Evolutionary conservation across 2,113 vertebrate genomes (phyloP), one percentile per base, ranked within the genome.

Genomic region (Heterotis niloticus): DNA sequence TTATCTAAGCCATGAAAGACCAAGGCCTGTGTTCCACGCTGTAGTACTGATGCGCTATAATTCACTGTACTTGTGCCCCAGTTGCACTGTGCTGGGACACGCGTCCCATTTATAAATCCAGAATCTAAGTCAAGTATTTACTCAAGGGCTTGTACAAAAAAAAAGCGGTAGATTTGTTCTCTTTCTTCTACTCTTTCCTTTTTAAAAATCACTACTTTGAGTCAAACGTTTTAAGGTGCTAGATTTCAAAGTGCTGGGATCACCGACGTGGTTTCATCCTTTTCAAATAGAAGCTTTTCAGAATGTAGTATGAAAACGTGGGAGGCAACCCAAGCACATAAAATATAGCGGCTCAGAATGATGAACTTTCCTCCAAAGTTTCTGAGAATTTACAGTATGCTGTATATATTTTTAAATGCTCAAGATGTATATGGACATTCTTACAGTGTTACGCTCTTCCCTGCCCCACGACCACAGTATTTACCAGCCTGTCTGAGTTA

Each of bases 331-430:
- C 34, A 69, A 78, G 77, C 77, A 78, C 67, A 70, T 70, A 51
- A 59, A 78, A 78, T 34, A 14, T 56, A 71, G 56, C 70, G 52
- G 66, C 29, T 60, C 26, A 64, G 26, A 62, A 23, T 72, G 18
- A 56, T 54, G n/a, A 52, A 44, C 70, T 78, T 78, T 60, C 67
- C 77, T 67, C 77, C 77, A 78, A 78, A 78, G 77, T 78, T 78
- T 62, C 77, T 70, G 77, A 78, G 77, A 62, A 78, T 78, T 70
- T 78, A 78, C 77, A 60, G 59, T 60, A 78, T 78, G 70, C 77
- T 78, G 52, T 78, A 71, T 78, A 78, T 78, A 78, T 78, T 78
- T 78, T 70, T 78, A 60, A 78, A 62, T 71, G 67, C 70, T 78
- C 67, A 78, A 56, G 77, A 71, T 78, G 60, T 78, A 78, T 70